Conservation (phyloP, 2,113 vertebrate species). For the Ursus arctos region DNA sequence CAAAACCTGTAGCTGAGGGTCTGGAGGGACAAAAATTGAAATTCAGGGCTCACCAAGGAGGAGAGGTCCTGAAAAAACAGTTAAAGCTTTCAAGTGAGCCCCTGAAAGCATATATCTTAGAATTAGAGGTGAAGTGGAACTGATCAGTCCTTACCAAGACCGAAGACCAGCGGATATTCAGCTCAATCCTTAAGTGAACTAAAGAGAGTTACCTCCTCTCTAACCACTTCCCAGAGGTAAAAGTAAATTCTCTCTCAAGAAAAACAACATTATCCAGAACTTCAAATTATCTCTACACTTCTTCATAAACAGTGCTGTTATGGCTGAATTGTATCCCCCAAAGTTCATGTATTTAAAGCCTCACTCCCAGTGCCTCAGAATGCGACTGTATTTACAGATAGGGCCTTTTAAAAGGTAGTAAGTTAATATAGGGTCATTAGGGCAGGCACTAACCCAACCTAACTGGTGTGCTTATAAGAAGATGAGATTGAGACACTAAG, state of each 20-base stretch:
- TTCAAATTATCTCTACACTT: not conserved
- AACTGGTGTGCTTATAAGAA: not conserved
- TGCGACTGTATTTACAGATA: not conserved
- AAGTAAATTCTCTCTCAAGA: not conserved
- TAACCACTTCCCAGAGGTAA: not conserved
- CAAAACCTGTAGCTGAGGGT: not conserved
- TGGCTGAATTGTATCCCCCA: not conserved
- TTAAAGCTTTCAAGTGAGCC: not conserved
- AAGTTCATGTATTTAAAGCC: not conserved
- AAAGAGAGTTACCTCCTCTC: not conserved
- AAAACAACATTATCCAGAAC: not conserved
- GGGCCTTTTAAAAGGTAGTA: not conserved
- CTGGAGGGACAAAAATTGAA: not conserved
- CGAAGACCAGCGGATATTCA: not conserved
- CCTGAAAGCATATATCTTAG: not conserved
- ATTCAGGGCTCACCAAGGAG: not conserved
- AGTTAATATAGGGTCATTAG: not conserved
- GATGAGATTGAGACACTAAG: not conserved
- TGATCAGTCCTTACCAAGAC: not conserved
- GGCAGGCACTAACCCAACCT: not conserved
- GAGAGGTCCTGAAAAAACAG: not conserved
- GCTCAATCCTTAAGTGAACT: not conserved
- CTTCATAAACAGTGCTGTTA: slow-evolving; percentile 34
- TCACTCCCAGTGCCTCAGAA: not conserved
- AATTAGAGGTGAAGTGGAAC: not conserved